Evolutionary conservation across 2,797 vertebrate genomes (phyloP), one percentile per base, ranked within the genome.

Genomic region (Protosalanx chinensis): DNA sequence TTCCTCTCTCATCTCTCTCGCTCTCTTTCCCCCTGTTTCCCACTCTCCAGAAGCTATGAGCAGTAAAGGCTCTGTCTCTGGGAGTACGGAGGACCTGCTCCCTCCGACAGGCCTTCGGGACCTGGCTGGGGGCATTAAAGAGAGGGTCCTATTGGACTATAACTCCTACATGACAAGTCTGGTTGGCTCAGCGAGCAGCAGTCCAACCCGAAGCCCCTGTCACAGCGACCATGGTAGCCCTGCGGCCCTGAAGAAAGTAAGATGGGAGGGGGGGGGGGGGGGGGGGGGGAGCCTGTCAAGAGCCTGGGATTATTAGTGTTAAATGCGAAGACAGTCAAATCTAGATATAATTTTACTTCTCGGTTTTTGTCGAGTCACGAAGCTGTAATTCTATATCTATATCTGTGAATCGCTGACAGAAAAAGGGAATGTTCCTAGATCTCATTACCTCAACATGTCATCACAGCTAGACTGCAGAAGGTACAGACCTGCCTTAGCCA

Each of bases 81-180:
- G 85, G 62, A 91, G 84, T 61, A 67, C 85, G 0, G 93, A 96
- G 72, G 92, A 95, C 72, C 79, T 87, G 62, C 70, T 82, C 2
- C 82, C 77, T 0, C 1, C 79, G 0, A 8, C 81, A 16, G 78
- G 78, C 27, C 51, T 82, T 64, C 86, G 81, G 8, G 94, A 95
- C 1, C 69, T 86, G 32, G 74, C 71, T 0, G 91, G 86, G 33
- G 82, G 81, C 0, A 0, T 80, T 37, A 90, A 67, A 67, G 84
- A 93, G 72, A 92, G 92, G 83, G 84, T 91, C 1, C 86, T 92
- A 13, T 66, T 94, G 90, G 94, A 95, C 84, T 96, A 95, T 84
- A 85, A 80, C 82, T 79, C 83, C 64, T 95, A 95, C 87, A 95
- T 96, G 93, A 88, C 87, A 23, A 88, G 82, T 2, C 89, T 95